Conservation (phyloP, 2,888 invertebrate genomes). For the Trissolcus brochymenae region DNA sequence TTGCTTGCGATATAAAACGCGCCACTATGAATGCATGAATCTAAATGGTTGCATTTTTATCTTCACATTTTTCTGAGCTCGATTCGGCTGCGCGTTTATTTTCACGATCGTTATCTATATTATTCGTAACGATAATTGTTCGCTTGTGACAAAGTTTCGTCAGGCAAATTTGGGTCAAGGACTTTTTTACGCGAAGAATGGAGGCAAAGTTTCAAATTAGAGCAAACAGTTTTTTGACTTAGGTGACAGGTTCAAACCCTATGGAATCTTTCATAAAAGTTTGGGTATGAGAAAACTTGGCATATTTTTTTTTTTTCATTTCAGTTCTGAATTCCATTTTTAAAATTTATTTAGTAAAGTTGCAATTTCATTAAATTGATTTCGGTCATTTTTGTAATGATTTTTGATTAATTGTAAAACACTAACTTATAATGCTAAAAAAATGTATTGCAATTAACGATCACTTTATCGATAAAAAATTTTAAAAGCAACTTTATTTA, state of each 20-base stretch:
- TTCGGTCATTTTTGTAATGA: too few relatives aligned
- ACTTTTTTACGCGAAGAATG: conserved; percentile 8
- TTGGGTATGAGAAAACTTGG: not conserved
- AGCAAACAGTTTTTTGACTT: conserved; percentile 16
- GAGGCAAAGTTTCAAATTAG: conserved; percentile 11
- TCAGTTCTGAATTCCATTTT: not conserved
- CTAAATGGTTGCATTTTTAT: not conserved
- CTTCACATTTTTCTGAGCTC: conserved; percentile 5
- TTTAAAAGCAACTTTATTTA: too few relatives aligned
- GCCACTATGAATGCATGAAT: not conserved
- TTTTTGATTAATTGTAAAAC: too few relatives aligned
- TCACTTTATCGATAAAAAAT: not conserved
- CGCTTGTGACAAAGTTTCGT: conserved; percentile 11
- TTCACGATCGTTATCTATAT: conserved; percentile 7
- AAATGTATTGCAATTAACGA: too few relatives aligned
- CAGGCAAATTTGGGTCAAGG: conserved; percentile 20
- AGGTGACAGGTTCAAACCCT: conserved; percentile 15
- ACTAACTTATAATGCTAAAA: too few relatives aligned
- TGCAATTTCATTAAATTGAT: too few relatives aligned
- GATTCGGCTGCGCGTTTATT: conserved; percentile 14
- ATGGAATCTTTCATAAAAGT: not conserved
- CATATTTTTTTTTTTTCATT: not conserved
- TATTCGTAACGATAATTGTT: conserved; percentile 9
- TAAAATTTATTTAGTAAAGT: not conserved
- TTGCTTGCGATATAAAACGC: too few relatives aligned